Evolutionary conservation across 2,113 vertebrate species (phyloP), one percentile per base, ranked within the genome.

Genomic region (Corythornis madagascariensis): DNA sequence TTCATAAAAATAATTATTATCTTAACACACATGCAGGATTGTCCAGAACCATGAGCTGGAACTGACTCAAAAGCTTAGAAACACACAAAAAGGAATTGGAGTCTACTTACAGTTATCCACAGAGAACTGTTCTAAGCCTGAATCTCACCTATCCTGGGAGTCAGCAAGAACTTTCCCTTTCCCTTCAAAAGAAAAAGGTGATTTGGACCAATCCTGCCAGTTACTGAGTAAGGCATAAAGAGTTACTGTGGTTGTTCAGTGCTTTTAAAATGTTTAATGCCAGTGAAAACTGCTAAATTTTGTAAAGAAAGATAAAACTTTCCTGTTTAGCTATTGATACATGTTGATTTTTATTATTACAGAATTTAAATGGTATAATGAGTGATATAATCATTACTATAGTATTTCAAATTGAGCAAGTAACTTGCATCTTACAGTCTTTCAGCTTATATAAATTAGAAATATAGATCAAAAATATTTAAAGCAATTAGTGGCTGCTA

Each of bases 281-380:
- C 4, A 31, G 11, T 22, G 10, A 61, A 56, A 47, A 64, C 1
- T 15, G 3, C 1, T n/a, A 65, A 48, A 0, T 31, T 76, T 45
- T 48, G 4, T 24, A 20, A 7, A 78, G 26, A 88, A 70, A 61
- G 8, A 35, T 35, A 48, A 95, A 65, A 1, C 16, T 33, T 33
- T 24, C 9, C 20, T 33, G 38, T 81, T 65, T 22, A 63, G 19
- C 8, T 86, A 18, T 16, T 22, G 14, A 55, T 31, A 25, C 9
- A 33, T 78, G 86, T 78, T 38, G 4, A 43, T 77, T 83, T 35
- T 52, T 60, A 19, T 71, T 82, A 71, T 33, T 53, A 40, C 15
- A 69, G 10, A 16, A 59, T 42, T 86, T 67, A 67, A 53, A 69
- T 48, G 2, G 21, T 16, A 60, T 35, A 43, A 61, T 38, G 7